These are phyloP conservation scores for Catostomus latipinnis DNA, from an alignment of 2,797 vertebrate genomes.

Conservation along the genomic window DNA sequence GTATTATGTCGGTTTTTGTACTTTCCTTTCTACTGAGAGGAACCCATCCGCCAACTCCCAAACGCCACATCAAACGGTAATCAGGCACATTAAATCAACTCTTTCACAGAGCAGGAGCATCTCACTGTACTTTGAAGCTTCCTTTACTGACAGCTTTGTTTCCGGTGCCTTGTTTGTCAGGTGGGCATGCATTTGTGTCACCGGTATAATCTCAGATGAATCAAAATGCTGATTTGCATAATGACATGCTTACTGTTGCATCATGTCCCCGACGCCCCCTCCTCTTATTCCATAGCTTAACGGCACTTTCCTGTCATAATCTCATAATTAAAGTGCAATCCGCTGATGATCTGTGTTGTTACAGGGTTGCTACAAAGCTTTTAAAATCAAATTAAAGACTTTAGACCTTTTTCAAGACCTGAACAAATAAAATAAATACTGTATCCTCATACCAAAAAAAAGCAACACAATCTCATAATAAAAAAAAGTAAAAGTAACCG, in stretches of 20 bases:
- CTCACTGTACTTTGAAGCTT: background rate
- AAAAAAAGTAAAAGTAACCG: too few relatives aligned
- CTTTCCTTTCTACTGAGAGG: background rate
- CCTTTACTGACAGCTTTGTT: constrained; percentile 11
- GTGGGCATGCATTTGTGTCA: background rate
- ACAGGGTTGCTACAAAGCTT: too few relatives aligned
- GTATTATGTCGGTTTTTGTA: background rate
- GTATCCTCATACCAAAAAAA: too few relatives aligned
- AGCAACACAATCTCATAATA: too few relatives aligned
- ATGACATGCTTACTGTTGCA: background rate
- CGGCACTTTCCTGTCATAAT: constrained; percentile 28
- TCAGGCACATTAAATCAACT: background rate
- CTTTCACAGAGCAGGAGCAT: background rate
- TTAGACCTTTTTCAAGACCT: too few relatives aligned
- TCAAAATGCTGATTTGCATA: background rate
- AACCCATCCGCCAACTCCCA: background rate
- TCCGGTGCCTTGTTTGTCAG: background rate
- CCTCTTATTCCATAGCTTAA: background rate
- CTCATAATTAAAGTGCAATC: constrained; percentile 52
- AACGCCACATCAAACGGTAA: background rate
- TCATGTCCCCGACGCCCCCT: background rate
- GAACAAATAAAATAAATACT: too few relatives aligned
- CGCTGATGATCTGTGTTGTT: constrained; percentile 18
- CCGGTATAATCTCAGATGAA: constrained; percentile 7
- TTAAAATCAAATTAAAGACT: too few relatives aligned